Conservation (phyloP, 2,888 invertebrate species). For the Ganaspis brasiliensis region DNA sequence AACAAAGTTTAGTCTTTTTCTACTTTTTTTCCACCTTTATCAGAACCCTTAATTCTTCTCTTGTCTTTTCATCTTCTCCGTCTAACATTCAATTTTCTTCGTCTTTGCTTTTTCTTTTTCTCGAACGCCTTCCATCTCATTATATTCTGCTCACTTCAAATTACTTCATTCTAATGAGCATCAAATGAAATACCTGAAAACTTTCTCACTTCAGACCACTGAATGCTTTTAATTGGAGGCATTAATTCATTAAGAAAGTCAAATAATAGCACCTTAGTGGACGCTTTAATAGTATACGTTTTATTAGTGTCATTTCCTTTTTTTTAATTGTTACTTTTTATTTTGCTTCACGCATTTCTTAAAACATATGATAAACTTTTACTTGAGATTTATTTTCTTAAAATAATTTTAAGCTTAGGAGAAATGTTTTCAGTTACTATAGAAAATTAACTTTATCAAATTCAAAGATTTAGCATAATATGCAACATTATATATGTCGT, state of each 20-base stretch:
- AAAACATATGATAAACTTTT: no score
- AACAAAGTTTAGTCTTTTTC: not conserved
- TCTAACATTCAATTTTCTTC: not conserved
- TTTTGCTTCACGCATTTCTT: no score
- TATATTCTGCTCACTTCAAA: slow-evolving; percentile 16
- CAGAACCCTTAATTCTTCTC: slow-evolving; percentile 3
- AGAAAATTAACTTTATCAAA: no score
- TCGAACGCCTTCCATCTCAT: slow-evolving; percentile 11
- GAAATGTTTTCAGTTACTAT: not conserved
- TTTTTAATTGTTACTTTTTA: no score
- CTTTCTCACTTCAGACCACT: not conserved
- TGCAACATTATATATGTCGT: not conserved
- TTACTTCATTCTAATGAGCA: not conserved
- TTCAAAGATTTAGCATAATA: slow-evolving; percentile 3
- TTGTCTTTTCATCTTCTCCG: not conserved
- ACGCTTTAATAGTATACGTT: no score
- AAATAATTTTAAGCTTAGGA: no score
- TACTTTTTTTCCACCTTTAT: not conserved
- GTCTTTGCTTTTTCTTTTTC: not conserved
- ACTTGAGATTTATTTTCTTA: no score
- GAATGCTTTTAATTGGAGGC: not conserved
- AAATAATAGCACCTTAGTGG: not conserved
- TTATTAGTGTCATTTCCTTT: no score
- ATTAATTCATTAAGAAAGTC: not conserved
- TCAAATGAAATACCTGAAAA: not conserved